These are phyloP conservation scores for Zapornia atra DNA, from an alignment of 2,113 vertebrate species.

Conservation along the genomic window DNA sequence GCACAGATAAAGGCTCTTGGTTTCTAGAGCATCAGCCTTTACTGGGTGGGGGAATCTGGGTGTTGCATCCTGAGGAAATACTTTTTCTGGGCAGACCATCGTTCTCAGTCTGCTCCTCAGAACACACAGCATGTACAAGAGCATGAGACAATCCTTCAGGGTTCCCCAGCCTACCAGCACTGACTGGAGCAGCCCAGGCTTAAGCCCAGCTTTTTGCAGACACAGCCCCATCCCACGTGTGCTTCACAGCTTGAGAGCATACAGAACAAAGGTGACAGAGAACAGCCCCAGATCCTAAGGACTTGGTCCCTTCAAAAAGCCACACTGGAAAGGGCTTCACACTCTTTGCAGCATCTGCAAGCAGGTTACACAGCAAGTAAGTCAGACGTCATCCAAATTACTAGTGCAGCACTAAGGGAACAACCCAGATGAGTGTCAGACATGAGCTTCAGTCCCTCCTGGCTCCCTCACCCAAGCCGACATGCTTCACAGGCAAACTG, in stretches of 20 bases:
- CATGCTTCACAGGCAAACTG: background rate
- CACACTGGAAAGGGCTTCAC: background rate
- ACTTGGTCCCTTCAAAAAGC: background rate
- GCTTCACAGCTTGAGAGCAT: rapidly evolving
- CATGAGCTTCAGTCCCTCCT: background rate
- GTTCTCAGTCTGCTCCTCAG: background rate
- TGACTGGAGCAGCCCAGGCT: background rate
- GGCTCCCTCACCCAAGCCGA: background rate
- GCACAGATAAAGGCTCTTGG: background rate
- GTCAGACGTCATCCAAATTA: background rate
- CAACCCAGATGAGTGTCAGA: background rate
- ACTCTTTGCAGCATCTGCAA: background rate
- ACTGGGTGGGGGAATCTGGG: background rate
- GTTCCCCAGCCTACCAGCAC: background rate
- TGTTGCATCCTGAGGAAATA: background rate
- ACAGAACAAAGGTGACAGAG: rapidly evolving
- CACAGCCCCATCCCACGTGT: background rate
- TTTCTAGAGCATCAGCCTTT: background rate
- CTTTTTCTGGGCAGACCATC: background rate
- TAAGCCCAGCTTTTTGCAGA: background rate
- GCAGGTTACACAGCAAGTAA: background rate
- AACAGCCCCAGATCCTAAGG: background rate
- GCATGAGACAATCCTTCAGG: background rate
- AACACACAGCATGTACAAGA: background rate
- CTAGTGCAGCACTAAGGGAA: background rate